Conservation (phyloP, 2,797 vertebrate genomes). For the Coracias cyanogaster region DNA sequence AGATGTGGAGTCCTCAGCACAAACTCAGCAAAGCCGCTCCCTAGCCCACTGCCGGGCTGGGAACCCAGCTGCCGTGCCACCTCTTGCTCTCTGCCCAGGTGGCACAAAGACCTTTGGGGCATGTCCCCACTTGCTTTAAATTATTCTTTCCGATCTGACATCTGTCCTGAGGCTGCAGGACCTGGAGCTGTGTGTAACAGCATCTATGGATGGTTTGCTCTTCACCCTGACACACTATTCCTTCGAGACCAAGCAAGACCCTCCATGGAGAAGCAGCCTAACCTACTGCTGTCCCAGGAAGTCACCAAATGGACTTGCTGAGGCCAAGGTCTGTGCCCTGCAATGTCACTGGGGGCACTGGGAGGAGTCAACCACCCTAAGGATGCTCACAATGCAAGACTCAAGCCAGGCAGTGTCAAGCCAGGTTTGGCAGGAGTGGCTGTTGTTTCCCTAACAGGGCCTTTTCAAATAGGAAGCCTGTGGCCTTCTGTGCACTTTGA, state of each 20-base stretch:
- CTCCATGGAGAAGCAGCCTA: background rate
- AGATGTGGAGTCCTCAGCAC: background rate
- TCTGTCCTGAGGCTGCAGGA: background rate
- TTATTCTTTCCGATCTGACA: background rate
- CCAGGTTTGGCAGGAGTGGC: background rate
- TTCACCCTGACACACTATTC: rapidly evolving
- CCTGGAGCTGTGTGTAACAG: background rate
- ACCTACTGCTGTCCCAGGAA: background rate
- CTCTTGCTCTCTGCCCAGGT: rapidly evolving
- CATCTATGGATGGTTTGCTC: background rate
- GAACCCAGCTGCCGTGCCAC: background rate
- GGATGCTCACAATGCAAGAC: rapidly evolving
- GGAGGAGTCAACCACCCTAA: background rate
- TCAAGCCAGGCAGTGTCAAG: background rate
- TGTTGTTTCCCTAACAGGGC: background rate
- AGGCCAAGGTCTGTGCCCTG: background rate
- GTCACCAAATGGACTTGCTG: background rate
- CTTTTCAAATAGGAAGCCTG: background rate
- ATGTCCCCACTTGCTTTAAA: background rate
- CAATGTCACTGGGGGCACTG: no score
- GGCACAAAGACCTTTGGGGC: background rate
- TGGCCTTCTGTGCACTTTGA: background rate
- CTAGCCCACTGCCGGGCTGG: background rate
- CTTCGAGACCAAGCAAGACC: background rate
- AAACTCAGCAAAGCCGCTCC: background rate